A percentile compares a stretch with the other conserved stretches of the same genome.
Evolutionary conservation across 1,140 invertebrate genomes (phyloP).

Genomic region (Laupala kohalensis): DNA sequence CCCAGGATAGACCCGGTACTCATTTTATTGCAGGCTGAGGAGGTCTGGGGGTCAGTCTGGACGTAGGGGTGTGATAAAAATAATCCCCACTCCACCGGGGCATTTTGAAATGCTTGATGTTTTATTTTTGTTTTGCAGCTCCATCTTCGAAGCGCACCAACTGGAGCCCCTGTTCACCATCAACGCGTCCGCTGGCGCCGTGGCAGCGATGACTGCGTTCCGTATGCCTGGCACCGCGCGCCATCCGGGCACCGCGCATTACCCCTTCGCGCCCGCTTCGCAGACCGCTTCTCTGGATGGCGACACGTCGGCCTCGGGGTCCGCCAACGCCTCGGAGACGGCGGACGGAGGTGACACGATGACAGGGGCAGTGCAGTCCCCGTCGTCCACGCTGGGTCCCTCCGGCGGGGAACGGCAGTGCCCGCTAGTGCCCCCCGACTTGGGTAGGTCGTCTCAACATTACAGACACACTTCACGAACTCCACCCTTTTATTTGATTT

Average conservation of each 20-base stretch:
- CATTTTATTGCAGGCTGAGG: too few relatives aligned
- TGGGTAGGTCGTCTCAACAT: not conserved
- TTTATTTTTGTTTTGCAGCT: slow-evolving; percentile 17
- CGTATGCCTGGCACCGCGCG: too few relatives aligned
- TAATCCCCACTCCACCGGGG: too few relatives aligned
- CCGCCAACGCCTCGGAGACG: not conserved
- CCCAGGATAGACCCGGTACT: too few relatives aligned
- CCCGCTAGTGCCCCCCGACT: not conserved
- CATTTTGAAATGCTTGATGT: too few relatives aligned
- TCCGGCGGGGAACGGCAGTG: not conserved
- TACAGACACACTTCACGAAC: not conserved
- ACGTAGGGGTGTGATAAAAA: too few relatives aligned
- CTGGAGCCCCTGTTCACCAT: slow-evolving; percentile 34
- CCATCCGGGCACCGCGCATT: not conserved
- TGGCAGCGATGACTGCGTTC: too few relatives aligned
- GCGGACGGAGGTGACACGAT: not conserved
- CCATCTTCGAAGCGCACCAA: slow-evolving; percentile 29
- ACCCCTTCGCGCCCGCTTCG: not conserved
- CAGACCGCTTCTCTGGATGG: too few relatives aligned
- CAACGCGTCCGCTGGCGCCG: slow-evolving; percentile 17
- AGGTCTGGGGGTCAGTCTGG: too few relatives aligned
- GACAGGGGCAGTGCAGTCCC: too few relatives aligned
- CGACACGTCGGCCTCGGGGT: not conserved
- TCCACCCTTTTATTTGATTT: not conserved
- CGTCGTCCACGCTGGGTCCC: not conserved